Percentiles rank a stretch among this genome's conserved stretches.
These are phyloP conservation scores for Myiozetetes cayanensis DNA, from an alignment of 2,113 vertebrate species.

Conservation along the genomic window DNA sequence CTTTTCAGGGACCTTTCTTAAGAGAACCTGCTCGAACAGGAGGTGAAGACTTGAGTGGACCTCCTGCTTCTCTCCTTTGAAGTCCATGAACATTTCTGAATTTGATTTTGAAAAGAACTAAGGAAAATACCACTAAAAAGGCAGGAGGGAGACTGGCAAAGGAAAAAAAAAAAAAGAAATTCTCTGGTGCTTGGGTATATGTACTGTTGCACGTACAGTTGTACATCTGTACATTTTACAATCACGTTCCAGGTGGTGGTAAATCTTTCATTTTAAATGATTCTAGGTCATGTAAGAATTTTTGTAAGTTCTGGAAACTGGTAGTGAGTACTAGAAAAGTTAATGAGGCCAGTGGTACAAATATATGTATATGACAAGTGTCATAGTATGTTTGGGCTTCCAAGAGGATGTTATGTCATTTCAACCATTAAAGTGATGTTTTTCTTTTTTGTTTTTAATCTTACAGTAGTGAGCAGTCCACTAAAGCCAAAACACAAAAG, in stretches of 20 bases:
- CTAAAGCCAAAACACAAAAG: slow-evolving; percentile 89
- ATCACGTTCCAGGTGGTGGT: background rate
- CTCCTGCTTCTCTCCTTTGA: slow-evolving; percentile 45
- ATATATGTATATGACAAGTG: background rate
- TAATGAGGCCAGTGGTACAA: background rate
- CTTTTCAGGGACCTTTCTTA: slow-evolving; percentile 41
- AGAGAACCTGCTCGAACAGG: slow-evolving; percentile 17
- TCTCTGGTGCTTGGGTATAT: background rate
- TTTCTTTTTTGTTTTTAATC: slow-evolving; percentile 13
- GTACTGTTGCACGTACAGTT: background rate
- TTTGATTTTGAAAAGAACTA: slow-evolving; percentile 32
- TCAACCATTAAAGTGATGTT: background rate
- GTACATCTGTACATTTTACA: background rate
- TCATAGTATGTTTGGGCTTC: background rate
- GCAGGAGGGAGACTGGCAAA: background rate
- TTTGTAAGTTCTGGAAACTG: background rate
- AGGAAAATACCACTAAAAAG: slow-evolving; percentile 18
- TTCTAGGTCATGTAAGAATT: background rate
- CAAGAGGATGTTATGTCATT: background rate
- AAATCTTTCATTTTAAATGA: background rate
- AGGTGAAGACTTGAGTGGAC: slow-evolving; percentile 31
- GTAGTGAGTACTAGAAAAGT: background rate
- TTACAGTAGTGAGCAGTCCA: slow-evolving; percentile 86
- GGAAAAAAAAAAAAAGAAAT: background rate
- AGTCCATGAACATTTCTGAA: slow-evolving; percentile 46